Evolutionary conservation across 2,113 vertebrate species (phyloP).

Genomic region (Cynocephalus volans): DNA sequence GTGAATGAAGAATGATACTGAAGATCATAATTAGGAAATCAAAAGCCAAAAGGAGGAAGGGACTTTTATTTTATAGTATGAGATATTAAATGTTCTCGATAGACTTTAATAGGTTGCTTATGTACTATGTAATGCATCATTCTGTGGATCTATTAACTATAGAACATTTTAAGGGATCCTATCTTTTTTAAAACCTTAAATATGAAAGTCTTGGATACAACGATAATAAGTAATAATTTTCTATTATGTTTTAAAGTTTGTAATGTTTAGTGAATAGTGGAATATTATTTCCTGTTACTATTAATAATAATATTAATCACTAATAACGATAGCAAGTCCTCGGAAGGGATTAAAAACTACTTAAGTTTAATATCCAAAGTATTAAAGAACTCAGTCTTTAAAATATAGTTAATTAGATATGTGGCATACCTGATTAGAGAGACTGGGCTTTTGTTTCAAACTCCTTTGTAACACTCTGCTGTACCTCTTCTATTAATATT

Average conservation of each 20-base stretch:
- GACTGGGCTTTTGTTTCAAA: background rate
- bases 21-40: background rate
- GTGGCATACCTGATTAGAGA: background rate
- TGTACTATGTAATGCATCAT: background rate
- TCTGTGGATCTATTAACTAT: background rate
- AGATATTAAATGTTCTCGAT: background rate
- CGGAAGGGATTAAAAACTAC: background rate
- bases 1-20: background rate
- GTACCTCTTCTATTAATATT: background rate
- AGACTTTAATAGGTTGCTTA: background rate
- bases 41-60: background rate
- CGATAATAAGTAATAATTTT: background rate
- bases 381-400: background rate
- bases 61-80: background rate
- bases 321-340: background rate
- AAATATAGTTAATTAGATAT: background rate
- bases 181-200: background rate
- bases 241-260: slow-evolving; percentile 26
- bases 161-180: background rate
- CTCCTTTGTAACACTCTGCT: background rate
- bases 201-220: slow-evolving; percentile 1
- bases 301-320: background rate
- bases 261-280: background rate
- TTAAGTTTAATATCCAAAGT: slow-evolving; percentile 20
- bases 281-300: background rate